These are phyloP conservation scores for Coreius guichenoti DNA, from an alignment of 2,797 vertebrate genomes.

Conservation along the genomic window DNA sequence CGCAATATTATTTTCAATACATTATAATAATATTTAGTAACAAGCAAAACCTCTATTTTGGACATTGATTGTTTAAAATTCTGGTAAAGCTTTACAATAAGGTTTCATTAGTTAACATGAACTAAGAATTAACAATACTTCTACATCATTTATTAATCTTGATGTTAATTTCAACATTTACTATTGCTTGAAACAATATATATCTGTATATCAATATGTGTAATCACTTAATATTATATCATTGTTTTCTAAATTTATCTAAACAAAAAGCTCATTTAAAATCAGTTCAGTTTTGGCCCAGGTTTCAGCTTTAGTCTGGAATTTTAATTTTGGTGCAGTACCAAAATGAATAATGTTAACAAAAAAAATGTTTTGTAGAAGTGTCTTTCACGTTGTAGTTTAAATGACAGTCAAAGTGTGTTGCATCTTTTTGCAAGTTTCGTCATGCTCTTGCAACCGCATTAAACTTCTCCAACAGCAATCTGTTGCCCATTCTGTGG, in stretches of 20 bases:
- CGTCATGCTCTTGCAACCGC: neutral
- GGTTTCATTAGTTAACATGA: too few species aligned
- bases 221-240: too few species aligned
- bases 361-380: neutral
- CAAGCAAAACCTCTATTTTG: neutral
- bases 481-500: conserved; percentile 52
- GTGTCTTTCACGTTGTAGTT: neutral
- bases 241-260: too few species aligned
- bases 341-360: neutral
- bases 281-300: neutral
- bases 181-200: too few species aligned
- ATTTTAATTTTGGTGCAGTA: neutral
- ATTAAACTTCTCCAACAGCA: conserved; percentile 32
- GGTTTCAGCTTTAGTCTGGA: neutral
- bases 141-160: too few species aligned
- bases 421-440: conserved; percentile 10
- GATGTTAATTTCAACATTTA: neutral
- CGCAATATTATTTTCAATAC: neutral
- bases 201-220: too few species aligned
- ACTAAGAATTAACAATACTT: too few species aligned
- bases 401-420: neutral
- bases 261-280: too few species aligned
- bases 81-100: neutral
- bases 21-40: neutral
- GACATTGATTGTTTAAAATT: neutral